These are phyloP conservation scores for Antheraea pernyi DNA, from an alignment of 1,140 invertebrate species.

Conservation along the genomic window DNA sequence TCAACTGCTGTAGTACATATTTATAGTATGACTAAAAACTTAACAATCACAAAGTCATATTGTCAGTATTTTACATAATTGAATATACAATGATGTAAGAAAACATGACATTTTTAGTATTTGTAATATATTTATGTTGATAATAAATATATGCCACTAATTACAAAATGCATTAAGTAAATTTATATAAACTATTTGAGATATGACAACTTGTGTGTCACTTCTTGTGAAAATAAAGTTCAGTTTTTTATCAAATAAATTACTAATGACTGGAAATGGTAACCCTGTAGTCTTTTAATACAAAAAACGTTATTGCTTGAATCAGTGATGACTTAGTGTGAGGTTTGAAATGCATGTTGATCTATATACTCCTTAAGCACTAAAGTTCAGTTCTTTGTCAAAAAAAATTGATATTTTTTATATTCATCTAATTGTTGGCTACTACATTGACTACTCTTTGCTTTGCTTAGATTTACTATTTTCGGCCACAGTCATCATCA, in stretches of 20 bases:
- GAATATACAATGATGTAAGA: not conserved
- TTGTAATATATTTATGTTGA: not conserved
- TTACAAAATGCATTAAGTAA: not conserved
- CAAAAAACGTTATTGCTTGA: too few relatives aligned
- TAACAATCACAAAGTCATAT: not conserved
- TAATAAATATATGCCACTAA: conserved; percentile 1
- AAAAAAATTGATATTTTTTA: too few relatives aligned
- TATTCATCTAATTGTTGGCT: too few relatives aligned
- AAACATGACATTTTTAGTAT: not conserved
- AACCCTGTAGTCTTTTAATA: too few relatives aligned
- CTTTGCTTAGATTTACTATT: too few relatives aligned
- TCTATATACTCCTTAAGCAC: too few relatives aligned
- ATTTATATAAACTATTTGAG: not conserved
- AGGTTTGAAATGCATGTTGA: too few relatives aligned
- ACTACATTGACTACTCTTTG: too few relatives aligned
- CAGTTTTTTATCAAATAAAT: not conserved
- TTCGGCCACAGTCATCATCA: too few relatives aligned
- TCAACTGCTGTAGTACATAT: conserved; percentile 56
- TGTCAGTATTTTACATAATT: not conserved
- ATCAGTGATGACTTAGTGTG: too few relatives aligned
- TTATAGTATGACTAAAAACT: conserved; percentile 53
- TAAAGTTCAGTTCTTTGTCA: too few relatives aligned
- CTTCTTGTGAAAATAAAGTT: not conserved
- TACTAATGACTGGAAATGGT: too few relatives aligned
- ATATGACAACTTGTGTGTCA: not conserved